Percentiles rank a stretch among this genome's conserved stretches.
These are phyloP conservation scores for Platorchestia sp. DNA, from an alignment of 1,140 invertebrate genomes.

Conservation along the genomic window DNA sequence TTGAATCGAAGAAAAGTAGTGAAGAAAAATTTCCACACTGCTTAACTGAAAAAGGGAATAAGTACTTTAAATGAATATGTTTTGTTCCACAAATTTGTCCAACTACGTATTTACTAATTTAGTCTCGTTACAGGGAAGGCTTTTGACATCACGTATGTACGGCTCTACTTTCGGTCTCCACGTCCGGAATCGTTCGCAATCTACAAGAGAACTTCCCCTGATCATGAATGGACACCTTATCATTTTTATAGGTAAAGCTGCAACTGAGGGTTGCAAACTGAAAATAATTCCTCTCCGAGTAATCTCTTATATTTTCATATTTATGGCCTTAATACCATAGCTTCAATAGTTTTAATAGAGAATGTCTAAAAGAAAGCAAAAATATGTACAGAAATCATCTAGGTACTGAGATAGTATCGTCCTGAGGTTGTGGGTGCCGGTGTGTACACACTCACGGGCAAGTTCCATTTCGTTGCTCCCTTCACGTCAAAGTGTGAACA, in stretches of 20 bases:
- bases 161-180: conserved; percentile 93
- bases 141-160: conserved; percentile 97
- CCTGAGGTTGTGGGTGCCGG: too few relatives aligned
- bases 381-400: too few relatives aligned
- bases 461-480: too few relatives aligned
- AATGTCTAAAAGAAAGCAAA: too few relatives aligned
- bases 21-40: too few relatives aligned
- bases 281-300: not conserved
- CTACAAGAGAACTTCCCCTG: conserved; percentile 83
- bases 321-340: not conserved
- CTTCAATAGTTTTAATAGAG: not conserved
- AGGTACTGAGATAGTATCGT: too few relatives aligned
- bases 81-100: not conserved
- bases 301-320: not conserved
- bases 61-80: too few relatives aligned
- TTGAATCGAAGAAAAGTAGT: too few relatives aligned
- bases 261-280: not conserved
- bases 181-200: conserved; percentile 98
- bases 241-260: conserved; percentile 89
- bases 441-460: too few relatives aligned
- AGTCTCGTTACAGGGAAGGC: conserved; percentile 84
- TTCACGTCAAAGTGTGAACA: not conserved
- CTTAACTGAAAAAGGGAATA: too few relatives aligned
- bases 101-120: not conserved
- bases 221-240: conserved; percentile 93